Conservation (phyloP, 92 coral and sea anemone species). For the Anthopleura xanthogrammica region DNA sequence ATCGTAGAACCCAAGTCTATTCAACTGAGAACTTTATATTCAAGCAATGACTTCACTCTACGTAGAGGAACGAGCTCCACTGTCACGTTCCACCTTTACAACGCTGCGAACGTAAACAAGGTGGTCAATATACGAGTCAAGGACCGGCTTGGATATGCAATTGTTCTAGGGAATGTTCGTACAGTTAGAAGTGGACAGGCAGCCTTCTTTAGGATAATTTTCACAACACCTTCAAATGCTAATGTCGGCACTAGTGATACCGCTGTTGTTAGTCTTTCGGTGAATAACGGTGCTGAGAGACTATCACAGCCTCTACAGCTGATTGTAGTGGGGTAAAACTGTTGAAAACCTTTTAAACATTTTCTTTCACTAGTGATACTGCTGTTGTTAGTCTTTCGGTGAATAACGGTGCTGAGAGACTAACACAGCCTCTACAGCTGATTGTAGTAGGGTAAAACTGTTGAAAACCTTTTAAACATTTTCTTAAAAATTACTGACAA, state of each 20-base stretch:
- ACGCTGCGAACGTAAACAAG: slow-evolving; percentile 20
- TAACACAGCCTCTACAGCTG: slow-evolving; percentile 25
- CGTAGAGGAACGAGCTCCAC: slow-evolving; percentile 42
- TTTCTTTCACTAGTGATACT: slow-evolving; percentile 14
- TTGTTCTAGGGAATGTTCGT: neutral
- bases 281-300: slow-evolving; percentile 12
- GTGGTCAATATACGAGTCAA: slow-evolving; percentile 22
- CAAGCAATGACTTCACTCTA: slow-evolving; percentile 60
- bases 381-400: slow-evolving; percentile 16
- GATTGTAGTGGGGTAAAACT: slow-evolving; percentile 9
- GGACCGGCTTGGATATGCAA: slow-evolving; percentile 43
- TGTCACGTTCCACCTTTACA: slow-evolving; percentile 54
- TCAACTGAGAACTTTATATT: slow-evolving; percentile 53
- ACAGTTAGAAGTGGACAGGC: slow-evolving; percentile 8
- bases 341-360: neutral
- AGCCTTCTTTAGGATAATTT: neutral
- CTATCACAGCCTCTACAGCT: slow-evolving; percentile 27
- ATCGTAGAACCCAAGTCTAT: slow-evolving; percentile 60
- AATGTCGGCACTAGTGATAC: slow-evolving; percentile 16
- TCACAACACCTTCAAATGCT: slow-evolving; percentile 15
- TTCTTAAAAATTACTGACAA: no score
- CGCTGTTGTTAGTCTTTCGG: slow-evolving; percentile 13
- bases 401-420: slow-evolving; percentile 9
- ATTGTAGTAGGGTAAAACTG: slow-evolving; percentile 10
- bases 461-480: no score